Evolutionary conservation across 2,797 vertebrate genomes (phyloP).

Genomic region (Cyclura pinguis): DNA sequence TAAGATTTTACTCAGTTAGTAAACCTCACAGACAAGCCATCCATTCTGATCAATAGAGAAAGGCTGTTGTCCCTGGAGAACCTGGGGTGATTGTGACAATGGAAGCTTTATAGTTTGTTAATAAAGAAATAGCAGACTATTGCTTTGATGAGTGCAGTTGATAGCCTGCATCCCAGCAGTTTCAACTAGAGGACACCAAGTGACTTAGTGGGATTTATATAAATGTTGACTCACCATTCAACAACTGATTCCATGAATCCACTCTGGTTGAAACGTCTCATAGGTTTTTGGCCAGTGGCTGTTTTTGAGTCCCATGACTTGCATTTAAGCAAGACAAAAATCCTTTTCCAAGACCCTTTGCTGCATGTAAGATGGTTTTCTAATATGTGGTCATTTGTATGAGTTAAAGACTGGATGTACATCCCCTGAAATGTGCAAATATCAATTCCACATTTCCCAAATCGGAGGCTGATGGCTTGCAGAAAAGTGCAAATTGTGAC

Average conservation of each 20-base stretch:
- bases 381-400: not conserved
- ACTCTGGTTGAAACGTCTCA: too few relatives aligned
- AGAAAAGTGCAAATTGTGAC: too few relatives aligned
- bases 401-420: too few relatives aligned
- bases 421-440: too few relatives aligned
- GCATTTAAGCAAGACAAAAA: not conserved
- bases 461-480: too few relatives aligned
- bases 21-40: not conserved
- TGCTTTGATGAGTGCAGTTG: not conserved
- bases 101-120: not conserved
- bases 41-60: not conserved
- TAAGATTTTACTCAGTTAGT: not conserved
- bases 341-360: not conserved
- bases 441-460: too few relatives aligned
- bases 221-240: too few relatives aligned
- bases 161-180: too few relatives aligned
- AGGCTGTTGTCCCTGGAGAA: not conserved
- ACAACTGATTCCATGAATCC: too few relatives aligned
- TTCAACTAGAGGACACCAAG: too few relatives aligned
- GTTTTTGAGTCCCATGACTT: too few relatives aligned
- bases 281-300: not conserved
- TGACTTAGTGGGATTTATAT: too few relatives aligned
- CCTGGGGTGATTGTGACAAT: not conserved
- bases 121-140: not conserved
- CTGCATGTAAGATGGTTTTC: not conserved